Base-by-base conservation (phyloP, 2,113 vertebrate genomes). In the Hypomesus transpacificus region DNA sequence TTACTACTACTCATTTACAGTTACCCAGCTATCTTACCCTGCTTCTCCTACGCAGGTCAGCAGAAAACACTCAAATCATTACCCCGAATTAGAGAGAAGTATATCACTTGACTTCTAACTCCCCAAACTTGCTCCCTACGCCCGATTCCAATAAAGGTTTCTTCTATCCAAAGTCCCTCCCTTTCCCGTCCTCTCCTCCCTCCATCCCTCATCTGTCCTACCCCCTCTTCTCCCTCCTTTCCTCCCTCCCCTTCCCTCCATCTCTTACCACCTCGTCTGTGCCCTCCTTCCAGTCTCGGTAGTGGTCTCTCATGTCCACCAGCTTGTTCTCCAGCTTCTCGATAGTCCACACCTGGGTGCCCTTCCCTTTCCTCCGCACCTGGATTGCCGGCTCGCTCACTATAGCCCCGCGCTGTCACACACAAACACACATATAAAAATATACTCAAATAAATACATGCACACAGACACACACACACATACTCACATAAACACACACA, bases 371-470 rank as follows among this genome's bases (percentile, higher is more conserved):
- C 66, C 96, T 92, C 64, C 95, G 91, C 76, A 95, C 96, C 85
- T 98, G 97, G 83, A 99, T 98, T 65, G 97, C 96, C 0, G 97
- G 96, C 75, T 99, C 97, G 0, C 97, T 99, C 78, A 99, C 96
- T 68, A 99, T 98, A 0, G 93, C 94, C 0, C 97, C 96, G 76
- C 95, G 94, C 97, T 99, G 86, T 69, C 68, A 67, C 24, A 69
- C 14, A 22, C 46, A 62, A 31, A 52, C 63, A 64, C 14, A 58
- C 22, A 53, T 14, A 1, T 11, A 65, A 5, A 8, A 7, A 28
- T 7, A 70, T 7, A n/a, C 26, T 28, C 13, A 54, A 1, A 20
- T 58, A 3, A 26, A 11, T 34, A 34, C 31, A 34, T 34, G 31
- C 31, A 46, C 31, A 34, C 31, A 34, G 4, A 52, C 46, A 65